phyloP scores from a whole-genome alignment of 2,888 invertebrate species.

The Melipona bicolor region DNA sequence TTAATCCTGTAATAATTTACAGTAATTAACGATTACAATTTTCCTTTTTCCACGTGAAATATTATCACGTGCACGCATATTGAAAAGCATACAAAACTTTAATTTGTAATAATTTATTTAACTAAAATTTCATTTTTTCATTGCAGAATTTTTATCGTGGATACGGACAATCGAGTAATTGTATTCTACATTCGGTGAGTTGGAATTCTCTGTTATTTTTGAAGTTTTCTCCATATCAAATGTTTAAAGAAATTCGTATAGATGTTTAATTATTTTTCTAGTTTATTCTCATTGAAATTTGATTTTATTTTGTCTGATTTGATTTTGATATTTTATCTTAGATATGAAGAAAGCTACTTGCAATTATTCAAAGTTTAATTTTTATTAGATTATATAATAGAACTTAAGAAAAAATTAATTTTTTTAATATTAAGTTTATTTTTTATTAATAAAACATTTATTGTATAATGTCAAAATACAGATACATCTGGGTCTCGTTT shows the following conservation, averaged over 20 bases:
- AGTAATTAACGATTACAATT: no score
- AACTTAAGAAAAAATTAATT: no score
- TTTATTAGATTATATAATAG: no score
- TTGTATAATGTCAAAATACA: no score
- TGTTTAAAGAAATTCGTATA: background rate
- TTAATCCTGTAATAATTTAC: no score
- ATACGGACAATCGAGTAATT: background rate
- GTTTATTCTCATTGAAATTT: background rate
- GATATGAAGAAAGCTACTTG: no score
- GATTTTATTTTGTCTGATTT: no score
- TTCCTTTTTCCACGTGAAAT: background rate
- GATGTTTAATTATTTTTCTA: background rate
- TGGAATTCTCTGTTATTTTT: background rate
- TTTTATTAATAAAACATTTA: no score
- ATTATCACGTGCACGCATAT: background rate
- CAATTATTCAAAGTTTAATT: no score
- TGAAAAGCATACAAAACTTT: background rate
- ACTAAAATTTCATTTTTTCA: background rate
- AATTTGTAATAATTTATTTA: background rate
- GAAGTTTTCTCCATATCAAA: background rate
- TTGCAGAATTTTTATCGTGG: constrained; percentile 2
- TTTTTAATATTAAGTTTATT: no score
- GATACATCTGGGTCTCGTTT: no score
- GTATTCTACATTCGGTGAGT: constrained; percentile 25
- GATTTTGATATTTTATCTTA: no score